These are phyloP conservation scores for Pangasianodon hypophthalmus DNA, from an alignment of 2,113 vertebrate species.

Conservation along the genomic window DNA sequence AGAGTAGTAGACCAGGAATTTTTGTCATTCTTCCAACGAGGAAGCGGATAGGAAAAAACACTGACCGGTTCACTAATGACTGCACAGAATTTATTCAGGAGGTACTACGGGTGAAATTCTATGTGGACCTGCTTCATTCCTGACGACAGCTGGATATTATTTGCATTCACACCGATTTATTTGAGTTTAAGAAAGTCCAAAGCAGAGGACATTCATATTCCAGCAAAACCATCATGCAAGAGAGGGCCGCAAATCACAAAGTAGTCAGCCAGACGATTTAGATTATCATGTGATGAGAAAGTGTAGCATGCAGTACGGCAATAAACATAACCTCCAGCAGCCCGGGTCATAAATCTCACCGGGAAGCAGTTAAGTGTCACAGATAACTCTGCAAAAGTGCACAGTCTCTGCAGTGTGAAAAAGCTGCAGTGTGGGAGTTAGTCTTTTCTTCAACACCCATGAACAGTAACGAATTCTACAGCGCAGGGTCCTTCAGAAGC, in stretches of 20 bases:
- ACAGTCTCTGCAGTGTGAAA: not conserved
- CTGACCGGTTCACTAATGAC: not conserved
- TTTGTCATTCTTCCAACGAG: slow-evolving; percentile 21
- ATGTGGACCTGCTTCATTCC: not conserved
- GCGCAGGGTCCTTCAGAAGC: not conserved
- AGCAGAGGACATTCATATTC: not conserved
- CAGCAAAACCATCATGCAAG: no score
- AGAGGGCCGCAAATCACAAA: not conserved
- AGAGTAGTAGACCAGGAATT: slow-evolving; percentile 30
- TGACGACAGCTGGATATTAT: not conserved
- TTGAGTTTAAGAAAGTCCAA: not conserved
- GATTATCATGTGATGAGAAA: not conserved
- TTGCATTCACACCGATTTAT: not conserved
- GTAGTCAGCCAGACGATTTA: no score
- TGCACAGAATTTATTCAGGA: not conserved
- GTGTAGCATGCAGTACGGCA: not conserved
- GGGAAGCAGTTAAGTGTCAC: not conserved
- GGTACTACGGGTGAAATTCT: not conserved
- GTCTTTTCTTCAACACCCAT: not conserved
- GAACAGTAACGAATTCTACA: not conserved
- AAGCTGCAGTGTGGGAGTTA: not conserved
- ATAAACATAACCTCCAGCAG: not conserved
- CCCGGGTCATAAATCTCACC: not conserved
- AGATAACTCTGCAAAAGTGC: not conserved
- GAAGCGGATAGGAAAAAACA: slow-evolving; percentile 31